Percentiles rank a stretch among this genome's conserved stretches.
phyloP scores from a whole-genome alignment of 2,113 vertebrate species.

The Urocynchramus pylzowi region DNA sequence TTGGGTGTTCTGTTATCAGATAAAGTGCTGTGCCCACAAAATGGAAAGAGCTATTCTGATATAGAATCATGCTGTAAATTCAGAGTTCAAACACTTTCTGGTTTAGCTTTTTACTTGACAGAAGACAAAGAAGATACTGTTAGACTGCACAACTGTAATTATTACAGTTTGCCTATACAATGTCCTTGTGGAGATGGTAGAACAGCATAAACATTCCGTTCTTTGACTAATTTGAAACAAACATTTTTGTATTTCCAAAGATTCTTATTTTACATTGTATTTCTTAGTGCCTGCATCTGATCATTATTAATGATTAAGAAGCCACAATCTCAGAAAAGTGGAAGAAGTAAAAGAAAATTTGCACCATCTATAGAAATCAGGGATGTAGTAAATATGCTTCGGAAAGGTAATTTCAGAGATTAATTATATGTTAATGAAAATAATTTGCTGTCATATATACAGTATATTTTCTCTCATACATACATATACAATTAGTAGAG shows the following conservation, averaged over 20 bases:
- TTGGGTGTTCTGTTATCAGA: background rate
- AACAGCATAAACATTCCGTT: background rate
- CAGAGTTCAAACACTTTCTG: background rate
- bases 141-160: background rate
- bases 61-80: background rate
- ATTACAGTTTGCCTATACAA: background rate
- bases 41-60: background rate
- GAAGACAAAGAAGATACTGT: background rate
- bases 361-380: background rate
- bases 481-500: background rate
- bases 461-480: background rate
- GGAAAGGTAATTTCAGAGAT: background rate
- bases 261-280: background rate
- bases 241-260: background rate
- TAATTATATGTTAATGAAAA: background rate
- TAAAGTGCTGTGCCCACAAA: background rate
- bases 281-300: background rate
- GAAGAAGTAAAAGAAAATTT: background rate
- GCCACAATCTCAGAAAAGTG: background rate
- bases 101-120: background rate
- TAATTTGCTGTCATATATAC: background rate
- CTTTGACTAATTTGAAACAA: background rate
- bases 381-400: background rate
- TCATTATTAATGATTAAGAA: background rate
- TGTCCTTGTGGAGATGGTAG: background rate